Conservation (phyloP, 2,888 invertebrate genomes). For the Thysanoteuthis rhombus region DNA sequence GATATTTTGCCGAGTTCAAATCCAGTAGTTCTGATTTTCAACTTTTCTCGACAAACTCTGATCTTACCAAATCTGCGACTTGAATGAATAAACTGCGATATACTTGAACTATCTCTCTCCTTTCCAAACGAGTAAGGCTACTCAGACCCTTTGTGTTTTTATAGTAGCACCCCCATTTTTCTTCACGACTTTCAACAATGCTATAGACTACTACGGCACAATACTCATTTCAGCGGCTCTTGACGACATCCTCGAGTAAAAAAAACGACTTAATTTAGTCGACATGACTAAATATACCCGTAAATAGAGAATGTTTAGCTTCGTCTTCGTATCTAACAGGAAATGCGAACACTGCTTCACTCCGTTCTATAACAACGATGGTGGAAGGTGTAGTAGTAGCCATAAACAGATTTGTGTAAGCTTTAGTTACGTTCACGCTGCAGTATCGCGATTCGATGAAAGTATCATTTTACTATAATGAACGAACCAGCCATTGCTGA, state of each 20-base stretch:
- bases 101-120: not conserved
- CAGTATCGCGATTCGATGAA: not conserved
- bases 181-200: not conserved
- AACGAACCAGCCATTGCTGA: constrained; percentile 12
- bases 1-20: too few species aligned
- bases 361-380: not conserved
- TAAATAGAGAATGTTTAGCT: not conserved
- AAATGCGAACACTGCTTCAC: not conserved
- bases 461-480: not conserved
- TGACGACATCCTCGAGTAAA: not conserved
- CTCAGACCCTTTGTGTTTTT: not conserved
- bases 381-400: not conserved
- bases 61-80: not conserved
- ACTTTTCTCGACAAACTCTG: not conserved
- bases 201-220: not conserved
- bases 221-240: not conserved
- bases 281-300: not conserved
- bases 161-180: not conserved
- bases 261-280: not conserved
- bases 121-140: not conserved
- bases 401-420: not conserved
- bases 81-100: not conserved
- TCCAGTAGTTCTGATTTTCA: not conserved
- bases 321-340: not conserved
- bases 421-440: not conserved